Evolutionary conservation across 2,888 invertebrate genomes (phyloP), one percentile per base, ranked within the genome.

Genomic region (Xestoiulus laeticollis): DNA sequence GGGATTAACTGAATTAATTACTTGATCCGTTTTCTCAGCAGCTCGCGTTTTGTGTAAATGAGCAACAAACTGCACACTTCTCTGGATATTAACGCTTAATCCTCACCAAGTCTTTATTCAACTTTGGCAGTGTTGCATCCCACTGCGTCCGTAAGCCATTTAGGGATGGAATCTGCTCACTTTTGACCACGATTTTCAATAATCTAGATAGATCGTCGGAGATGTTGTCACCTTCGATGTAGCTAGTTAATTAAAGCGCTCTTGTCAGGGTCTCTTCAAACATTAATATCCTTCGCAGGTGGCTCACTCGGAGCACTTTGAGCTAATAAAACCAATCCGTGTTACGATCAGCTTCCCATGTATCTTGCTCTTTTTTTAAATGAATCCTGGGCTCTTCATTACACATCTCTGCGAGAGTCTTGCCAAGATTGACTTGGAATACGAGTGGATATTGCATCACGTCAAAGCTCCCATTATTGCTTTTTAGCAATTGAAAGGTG

Each of bases 161-260:
- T 16, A 48, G 48, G 14, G 48, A 48, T n/a, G n/a, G 53, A 16
- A 5, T 53, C 53, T 53, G 53, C 53, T 53, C 53, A 53, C 53
- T 53, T 53, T 53, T 53, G 53, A 53, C 53, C 53, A 53, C 53
- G 53, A 53, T 53, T 53, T 53, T 53, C 53, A 53, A 53, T 53
- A 53, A 53, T 53, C 53, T n/a, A 53, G 53, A 53, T 53, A 53
- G 53, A 38, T 38, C 33, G 33, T 38, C 33, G 33, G 33, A 38
- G 33, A 53, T 53, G 53, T 53, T 53, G 53, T 53, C 53, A 53
- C 53, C 53, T 53, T n/a, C 53, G 53, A 53, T 53, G 53, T 53
- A 53, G 19, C 53, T 53, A 53, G 53, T 53, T 53, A 53, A 53
- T 53, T 53, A 53, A 53, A 53, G 53, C 53, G 53, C 53, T n/a